Evolutionary conservation across 2,797 vertebrate genomes (phyloP), one percentile per base, ranked within the genome.

Genomic region (Manis crassicaudata): DNA sequence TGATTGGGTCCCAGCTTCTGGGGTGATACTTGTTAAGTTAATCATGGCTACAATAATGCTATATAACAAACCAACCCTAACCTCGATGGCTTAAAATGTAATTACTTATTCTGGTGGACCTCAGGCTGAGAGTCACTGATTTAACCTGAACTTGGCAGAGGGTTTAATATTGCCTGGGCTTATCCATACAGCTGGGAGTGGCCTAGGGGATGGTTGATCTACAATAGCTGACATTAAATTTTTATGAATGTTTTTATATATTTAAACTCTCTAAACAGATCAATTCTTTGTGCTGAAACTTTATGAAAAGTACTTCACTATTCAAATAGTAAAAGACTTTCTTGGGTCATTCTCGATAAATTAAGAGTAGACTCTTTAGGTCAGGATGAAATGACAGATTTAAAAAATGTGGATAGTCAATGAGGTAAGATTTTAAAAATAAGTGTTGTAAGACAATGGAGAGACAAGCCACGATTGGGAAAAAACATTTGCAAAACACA

Each of bases 311-410:
- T 82, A 77, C 12, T 83, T 75, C 27, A 23, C 37, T 46, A n/a
- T 80, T 72, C 52, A 72, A 58, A 35, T 46, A 65, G 25, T 21
- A 2, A 25, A 73, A 82, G 52, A 60, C 25, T 67, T 87, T 79
- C 32, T 27, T 17, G 6, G 50, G 18, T 84, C 60, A 85, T 88
- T 92, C 56, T 81, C 77, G 52, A 40, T 32, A 73, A 52, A 72
- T 52, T 43, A 60, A 70, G 7, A 95, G 7, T 63, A 43, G 6
- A 65, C 40, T 13, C n/a, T 50, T 75, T n/a, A 88, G 56, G 11
- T 77, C 65, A 82, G n/a, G 89, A 90, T 65, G 54, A 87, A 84
- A 93, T 80, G 1, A 85, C 68, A 32, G 17, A 92, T 70, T n/a
- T 58, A 7, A 81, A 92, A 81, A 81, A 27, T 76, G 12, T 35